Base-by-base conservation (phyloP, 1,140 invertebrate genomes). In the Pseudachorutes palmiensis region DNA sequence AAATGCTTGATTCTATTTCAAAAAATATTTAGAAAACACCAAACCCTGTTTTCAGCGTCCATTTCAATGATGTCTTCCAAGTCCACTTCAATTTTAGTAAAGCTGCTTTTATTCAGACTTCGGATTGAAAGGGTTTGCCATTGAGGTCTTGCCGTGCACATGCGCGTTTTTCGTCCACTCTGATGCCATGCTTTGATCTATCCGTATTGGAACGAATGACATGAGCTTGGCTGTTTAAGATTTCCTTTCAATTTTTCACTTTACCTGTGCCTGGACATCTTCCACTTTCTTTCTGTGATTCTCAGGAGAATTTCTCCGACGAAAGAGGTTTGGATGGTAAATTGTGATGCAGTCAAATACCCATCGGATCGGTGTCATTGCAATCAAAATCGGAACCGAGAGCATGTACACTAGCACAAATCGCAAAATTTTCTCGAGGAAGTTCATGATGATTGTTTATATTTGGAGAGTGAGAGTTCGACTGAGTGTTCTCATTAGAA, bases 61-160 rank as follows among this genome's bases (percentile, higher is more conserved):
- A 61, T 61, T 19, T 61, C 59, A 61, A 61, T 36, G 32, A 61
- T 61, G 29, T 61, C 59, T 30, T 61, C 59, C 5, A 61, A 31
- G 24, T 61, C 59, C 5, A 61, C 29, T 31, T 61, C 30, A 32
- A 61, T 61, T 30, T 61, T 12, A 19, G 59, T 61, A 29, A 9
- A 61, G 5, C 24, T 30, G 32, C 33, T 61, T 30, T 61, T 61
- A 26, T 61, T 36, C 12, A 61, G 29, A n/a, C 30, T 36, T 19
- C 33, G 22, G 24, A 61, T 9, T 19, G 59, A 32, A 9, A 61
- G 29, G 2, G 59, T 32, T 61, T 61, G 29, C 59, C 59, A 61
- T 28, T 12, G 9, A 32, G 59, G 59, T 61, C 59, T 61, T 24
- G 29, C 33, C 19, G 59, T 61, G 59, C 59, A 61, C 59, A 61